Evolutionary conservation across 1,140 invertebrate species (phyloP).

Genomic region (Ylistrum balloti): DNA sequence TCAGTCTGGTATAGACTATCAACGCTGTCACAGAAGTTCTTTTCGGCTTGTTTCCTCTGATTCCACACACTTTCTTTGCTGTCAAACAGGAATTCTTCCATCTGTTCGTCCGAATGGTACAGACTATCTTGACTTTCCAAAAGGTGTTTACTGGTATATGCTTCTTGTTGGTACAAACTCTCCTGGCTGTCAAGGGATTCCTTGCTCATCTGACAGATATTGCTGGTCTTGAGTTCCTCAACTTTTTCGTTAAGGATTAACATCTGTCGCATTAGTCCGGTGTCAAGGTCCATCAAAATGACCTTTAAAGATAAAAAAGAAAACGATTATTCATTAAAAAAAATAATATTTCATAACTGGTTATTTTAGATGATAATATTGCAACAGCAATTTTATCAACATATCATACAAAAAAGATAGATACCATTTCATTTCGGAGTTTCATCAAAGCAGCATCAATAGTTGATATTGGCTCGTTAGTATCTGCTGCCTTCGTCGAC

Average conservation of each 20-base stretch:
- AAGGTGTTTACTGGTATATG: not conserved
- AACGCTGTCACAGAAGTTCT: not conserved
- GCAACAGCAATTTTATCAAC: not conserved
- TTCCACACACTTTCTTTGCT: not conserved
- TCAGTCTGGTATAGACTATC: not conserved
- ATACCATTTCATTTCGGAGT: not conserved
- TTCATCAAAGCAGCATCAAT: not conserved
- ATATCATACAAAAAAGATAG: not conserved
- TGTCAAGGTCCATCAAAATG: not conserved
- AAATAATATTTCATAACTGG: not conserved
- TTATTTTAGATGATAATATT: not conserved
- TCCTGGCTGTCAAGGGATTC: not conserved
- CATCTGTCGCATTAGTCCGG: not conserved
- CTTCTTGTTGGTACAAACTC: not conserved
- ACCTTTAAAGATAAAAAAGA: not conserved
- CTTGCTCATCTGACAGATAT: conserved; percentile 20
- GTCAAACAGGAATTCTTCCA: not conserved
- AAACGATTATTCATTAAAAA: too few species aligned
- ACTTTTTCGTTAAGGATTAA: conserved; percentile 5
- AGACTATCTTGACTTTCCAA: not conserved
- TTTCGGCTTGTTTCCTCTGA: not conserved
- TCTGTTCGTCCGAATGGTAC: not conserved
- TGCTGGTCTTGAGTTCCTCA: not conserved
- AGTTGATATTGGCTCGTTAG: not conserved
- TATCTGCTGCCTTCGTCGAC: not conserved